Evolutionary conservation across 1,140 invertebrate genomes (phyloP), one percentile per base, ranked within the genome.

Genomic region (Lordiphosa mommai): DNA sequence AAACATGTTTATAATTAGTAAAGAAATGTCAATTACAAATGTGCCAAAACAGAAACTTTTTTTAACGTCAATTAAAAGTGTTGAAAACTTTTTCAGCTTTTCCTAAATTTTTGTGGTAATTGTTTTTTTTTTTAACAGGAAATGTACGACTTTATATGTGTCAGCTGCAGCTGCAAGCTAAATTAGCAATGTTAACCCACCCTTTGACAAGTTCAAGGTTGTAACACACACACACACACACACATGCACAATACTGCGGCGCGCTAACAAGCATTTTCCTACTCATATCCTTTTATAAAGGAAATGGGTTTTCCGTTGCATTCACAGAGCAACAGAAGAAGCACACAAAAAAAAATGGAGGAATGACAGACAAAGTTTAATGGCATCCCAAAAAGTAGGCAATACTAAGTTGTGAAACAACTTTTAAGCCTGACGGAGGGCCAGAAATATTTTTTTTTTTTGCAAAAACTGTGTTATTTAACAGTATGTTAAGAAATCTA

Each of bases 211-310:
- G 61, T 74, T 80, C 66, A 82, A 82, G 77, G 76, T 71, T 63
- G 14, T 46, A 48, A 43, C 13, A 16, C 40, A 40, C 14, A 43
- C 16, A 36, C 38, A 29, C 23, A 34, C 40, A 43, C 12, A 20
- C 17, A 46, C 9, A 14, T 12, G 17, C 9, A 34, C 14, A 40
- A 13, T 33, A 36, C 38, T 72, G 69, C 63, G 66, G 48, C 46
- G 49, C 33, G 59, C 76, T 82, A 82, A 82, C 76, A 82, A 82
- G 76, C 77, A 69, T 68, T 82, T 82, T 68, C 76, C 77, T 82
- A 50, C 67, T 76, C 67, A 69, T 76, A 82, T 82, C 63, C 61
- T 52, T 17, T 17, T 23, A 61, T 57, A 80, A 67, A 70, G 74
- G 65, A 80, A 80, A 74, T 80, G 49, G 57, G 70, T 70, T 73